Evolutionary conservation across 1,140 invertebrate species (phyloP).

Genomic region (Aphaenogaster floridana): DNA sequence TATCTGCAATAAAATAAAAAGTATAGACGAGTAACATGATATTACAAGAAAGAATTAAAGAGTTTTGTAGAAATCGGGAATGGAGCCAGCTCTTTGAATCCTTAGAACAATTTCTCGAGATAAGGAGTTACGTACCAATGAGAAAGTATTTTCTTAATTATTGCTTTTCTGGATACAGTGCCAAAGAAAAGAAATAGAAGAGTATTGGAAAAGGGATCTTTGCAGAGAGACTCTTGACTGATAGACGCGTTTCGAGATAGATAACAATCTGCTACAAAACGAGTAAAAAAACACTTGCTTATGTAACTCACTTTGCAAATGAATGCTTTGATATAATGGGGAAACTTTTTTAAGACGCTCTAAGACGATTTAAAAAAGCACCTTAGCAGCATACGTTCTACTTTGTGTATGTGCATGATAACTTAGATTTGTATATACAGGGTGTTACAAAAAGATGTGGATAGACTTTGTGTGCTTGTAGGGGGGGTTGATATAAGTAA

Average conservation of each 20-base stretch:
- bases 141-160: conserved; percentile 43
- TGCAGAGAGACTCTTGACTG: conserved; percentile 35
- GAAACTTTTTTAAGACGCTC: background rate
- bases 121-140: conserved; percentile 38
- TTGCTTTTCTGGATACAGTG: conserved; percentile 6
- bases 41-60: conserved; percentile 32
- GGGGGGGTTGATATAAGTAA: too few species aligned
- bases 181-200: conserved; percentile 30
- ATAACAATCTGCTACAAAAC: conserved; percentile 24
- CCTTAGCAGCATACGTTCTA: background rate
- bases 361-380: too few species aligned
- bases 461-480: too few species aligned
- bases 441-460: too few species aligned
- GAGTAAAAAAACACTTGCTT: background rate
- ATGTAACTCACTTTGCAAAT: conserved; percentile 14
- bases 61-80: conserved; percentile 4
- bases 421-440: background rate
- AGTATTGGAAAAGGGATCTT: conserved; percentile 29
- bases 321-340: background rate
- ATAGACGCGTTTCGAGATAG: background rate
- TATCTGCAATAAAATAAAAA: conserved; percentile 24
- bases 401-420: background rate
- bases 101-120: conserved; percentile 31
- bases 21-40: background rate
- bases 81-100: conserved; percentile 12